A percentile compares a stretch with the other conserved stretches of the same genome.
These are phyloP conservation scores for Meghimatium bilineatum DNA, from an alignment of 2,888 invertebrate genomes.

Conservation along the genomic window DNA sequence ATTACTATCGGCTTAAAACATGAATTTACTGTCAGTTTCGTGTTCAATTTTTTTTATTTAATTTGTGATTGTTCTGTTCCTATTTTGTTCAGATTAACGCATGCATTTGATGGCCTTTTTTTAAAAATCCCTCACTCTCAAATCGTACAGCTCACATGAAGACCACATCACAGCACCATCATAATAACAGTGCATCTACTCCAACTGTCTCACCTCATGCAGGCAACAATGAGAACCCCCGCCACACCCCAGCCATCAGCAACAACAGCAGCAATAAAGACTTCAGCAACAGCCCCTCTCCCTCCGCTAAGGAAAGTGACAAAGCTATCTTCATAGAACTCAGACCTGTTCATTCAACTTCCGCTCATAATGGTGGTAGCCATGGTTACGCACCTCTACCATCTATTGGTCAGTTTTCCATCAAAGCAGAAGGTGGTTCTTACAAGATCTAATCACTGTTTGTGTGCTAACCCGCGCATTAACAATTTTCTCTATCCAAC, in stretches of 20 bases:
- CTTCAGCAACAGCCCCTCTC: neutral
- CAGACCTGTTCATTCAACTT: slow-evolving; percentile 24
- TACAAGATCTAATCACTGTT: neutral
- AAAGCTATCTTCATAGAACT: slow-evolving; percentile 37
- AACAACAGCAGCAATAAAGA: neutral
- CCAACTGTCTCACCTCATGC: slow-evolving; percentile 37
- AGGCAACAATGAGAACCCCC: slow-evolving; percentile 17
- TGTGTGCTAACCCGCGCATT: neutral
- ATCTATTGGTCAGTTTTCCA: slow-evolving; percentile 47
- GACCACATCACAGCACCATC: neutral
- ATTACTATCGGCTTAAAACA: too few relatives aligned
- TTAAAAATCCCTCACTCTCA: neutral
- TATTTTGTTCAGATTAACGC: neutral
- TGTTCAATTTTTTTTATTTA: too few relatives aligned
- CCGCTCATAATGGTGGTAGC: neutral
- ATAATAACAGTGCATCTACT: neutral
- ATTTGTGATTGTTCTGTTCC: too few relatives aligned
- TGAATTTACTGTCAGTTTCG: too few relatives aligned
- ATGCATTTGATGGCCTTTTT: neutral
- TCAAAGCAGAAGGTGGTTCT: slow-evolving; percentile 35
- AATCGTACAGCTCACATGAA: slow-evolving; percentile 14
- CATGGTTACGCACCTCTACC: slow-evolving; percentile 37
- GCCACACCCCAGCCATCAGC: neutral
- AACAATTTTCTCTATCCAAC: too few relatives aligned
- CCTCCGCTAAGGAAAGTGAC: slow-evolving; percentile 22